These are phyloP conservation scores for Lochmaea capreae DNA, from an alignment of 2,888 invertebrate genomes.

Conservation along the genomic window DNA sequence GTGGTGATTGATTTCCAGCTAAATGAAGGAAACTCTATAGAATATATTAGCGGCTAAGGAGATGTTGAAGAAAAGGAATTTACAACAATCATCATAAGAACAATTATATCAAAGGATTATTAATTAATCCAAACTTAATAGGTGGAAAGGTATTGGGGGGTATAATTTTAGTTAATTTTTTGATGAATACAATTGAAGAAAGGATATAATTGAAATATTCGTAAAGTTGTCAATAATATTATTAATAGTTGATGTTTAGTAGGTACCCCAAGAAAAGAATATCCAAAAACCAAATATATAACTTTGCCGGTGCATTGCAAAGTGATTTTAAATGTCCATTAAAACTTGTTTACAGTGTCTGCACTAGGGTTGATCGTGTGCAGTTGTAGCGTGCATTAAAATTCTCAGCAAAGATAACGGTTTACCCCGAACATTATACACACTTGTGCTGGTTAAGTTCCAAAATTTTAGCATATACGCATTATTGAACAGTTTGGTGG, in stretches of 20 bases:
- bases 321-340: background rate
- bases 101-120: no score
- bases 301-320: background rate
- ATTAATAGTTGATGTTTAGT: no score
- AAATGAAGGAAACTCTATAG: background rate
- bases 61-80: background rate
- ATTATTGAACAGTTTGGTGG: conserved; percentile 40
- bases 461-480: conserved; percentile 38
- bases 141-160: no score
- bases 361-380: background rate
- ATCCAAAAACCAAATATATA: no score
- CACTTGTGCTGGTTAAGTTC: conserved; percentile 38
- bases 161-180: no score
- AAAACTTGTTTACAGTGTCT: conserved; percentile 2
- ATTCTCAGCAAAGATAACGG: conserved; percentile 26
- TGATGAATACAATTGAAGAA: no score
- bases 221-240: no score
- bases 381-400: conserved; percentile 21
- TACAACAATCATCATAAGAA: background rate
- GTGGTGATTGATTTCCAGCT: background rate
- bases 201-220: no score
- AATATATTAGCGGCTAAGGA: background rate
- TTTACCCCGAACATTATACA: conserved; percentile 40
- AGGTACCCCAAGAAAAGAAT: no score
- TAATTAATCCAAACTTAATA: no score